These are phyloP conservation scores for Emys orbicularis DNA, from an alignment of 2,797 vertebrate species.

Conservation along the genomic window DNA sequence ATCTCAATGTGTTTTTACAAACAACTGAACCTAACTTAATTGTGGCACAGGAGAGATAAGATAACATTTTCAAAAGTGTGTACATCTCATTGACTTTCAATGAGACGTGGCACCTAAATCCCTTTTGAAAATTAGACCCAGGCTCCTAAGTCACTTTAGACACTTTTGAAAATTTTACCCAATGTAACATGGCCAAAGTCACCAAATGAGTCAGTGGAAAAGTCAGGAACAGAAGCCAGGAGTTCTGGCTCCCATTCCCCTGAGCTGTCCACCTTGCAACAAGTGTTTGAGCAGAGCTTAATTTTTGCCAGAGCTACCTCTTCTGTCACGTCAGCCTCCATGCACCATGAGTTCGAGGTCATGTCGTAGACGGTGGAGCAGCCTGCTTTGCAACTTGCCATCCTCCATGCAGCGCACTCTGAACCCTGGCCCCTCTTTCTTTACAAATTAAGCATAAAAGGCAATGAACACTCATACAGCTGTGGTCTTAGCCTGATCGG, in stretches of 20 bases:
- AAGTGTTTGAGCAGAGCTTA: not conserved
- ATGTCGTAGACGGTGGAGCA: not conserved
- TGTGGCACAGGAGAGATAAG: constrained; percentile 22
- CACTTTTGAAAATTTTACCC: not conserved
- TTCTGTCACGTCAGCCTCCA: not conserved
- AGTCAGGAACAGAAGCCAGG: not conserved
- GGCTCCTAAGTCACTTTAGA: not conserved
- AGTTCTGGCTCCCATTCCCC: not conserved
- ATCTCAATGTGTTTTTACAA: constrained; percentile 49
- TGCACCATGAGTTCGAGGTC: not conserved
- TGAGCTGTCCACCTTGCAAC: not conserved
- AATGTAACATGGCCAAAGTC: not conserved
- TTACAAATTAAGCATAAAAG: constrained; percentile 15
- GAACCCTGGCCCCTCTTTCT: not conserved
- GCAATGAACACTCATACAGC: constrained; percentile 58
- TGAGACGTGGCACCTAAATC: not conserved
- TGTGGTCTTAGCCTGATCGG: constrained; percentile 57
- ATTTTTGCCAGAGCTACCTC: not conserved
- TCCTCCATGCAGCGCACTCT: not conserved
- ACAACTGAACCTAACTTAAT: constrained; percentile 13
- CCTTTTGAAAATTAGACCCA: not conserved
- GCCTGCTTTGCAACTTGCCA: not conserved
- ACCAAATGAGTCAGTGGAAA: not conserved
- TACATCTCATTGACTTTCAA: not conserved
- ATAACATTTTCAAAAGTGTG: constrained; percentile 10